Evolutionary conservation across 2,888 invertebrate genomes (phyloP), one percentile per base, ranked within the genome.

Genomic region (Scaptomyza cyrtandrae): DNA sequence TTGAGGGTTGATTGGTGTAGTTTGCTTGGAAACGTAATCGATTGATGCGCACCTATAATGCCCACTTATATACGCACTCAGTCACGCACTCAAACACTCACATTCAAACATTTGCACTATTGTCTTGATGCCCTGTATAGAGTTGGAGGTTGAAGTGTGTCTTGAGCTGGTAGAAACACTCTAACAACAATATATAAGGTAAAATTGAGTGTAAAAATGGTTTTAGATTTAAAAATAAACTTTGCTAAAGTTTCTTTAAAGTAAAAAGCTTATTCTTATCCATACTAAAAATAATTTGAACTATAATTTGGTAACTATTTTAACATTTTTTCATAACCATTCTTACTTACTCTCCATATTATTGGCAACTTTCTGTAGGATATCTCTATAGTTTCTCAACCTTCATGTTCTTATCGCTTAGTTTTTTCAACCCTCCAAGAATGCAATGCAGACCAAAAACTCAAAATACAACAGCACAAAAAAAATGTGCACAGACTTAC

Each of bases 401-500:
- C 1, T 14, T 16, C 16, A 16, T 33, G n/a, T 13, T 27, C 19
- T 14, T 57, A 11, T 16, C 9, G 33, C 9, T 46, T 24, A 11
- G 35, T 44, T 72, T 72, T 54, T 67, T 43, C 82, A 78, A 76
- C 82, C 87, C 86, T 65, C 64, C 13, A 56, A 62, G 48, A 57
- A 50, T 45, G 56, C 39, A 43, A 3, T 14, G 24, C 4, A 24
- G 24, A 14, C n/a, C 24, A 24, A 10, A 10, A 6, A 7, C 11
- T 11, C 11, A 39, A 31, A 19, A 46, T 11, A 31, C 11, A 44
- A 43, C 14, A 56, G 41, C 35, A 14, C 11, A 41, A 70, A 69
- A 70, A 69, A 89, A 90, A 90, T 90, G 83, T 83, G 87, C 80
- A 90, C 90, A 90, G 89, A 90, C 89, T 90, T 90, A 75, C 66